Percentiles rank a stretch among this genome's conserved stretches.
These are phyloP conservation scores for Cosmia pyralina DNA, from an alignment of 2,888 invertebrate genomes.

Conservation along the genomic window DNA sequence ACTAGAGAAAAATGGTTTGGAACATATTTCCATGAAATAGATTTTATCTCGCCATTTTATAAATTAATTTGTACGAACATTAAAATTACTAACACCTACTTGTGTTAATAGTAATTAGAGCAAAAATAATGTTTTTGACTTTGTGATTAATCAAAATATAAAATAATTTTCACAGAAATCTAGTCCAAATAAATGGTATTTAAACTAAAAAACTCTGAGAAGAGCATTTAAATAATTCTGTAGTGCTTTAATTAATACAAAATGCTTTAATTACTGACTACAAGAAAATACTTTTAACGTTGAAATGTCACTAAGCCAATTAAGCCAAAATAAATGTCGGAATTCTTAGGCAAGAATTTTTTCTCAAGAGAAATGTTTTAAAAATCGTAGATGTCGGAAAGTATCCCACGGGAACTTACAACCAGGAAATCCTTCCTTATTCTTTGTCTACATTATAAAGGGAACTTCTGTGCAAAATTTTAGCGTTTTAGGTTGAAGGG, in stretches of 20 bases:
- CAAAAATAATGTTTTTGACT: neutral
- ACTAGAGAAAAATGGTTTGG: neutral
- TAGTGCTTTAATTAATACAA: neutral
- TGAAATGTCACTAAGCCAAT: neutral
- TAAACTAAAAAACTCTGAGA: neutral
- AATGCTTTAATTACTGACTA: neutral
- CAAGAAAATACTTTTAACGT: slow-evolving; percentile 4
- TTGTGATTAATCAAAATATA: neutral
- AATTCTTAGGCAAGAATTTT: neutral
- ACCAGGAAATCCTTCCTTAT: too few relatives aligned
- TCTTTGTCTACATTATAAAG: too few relatives aligned
- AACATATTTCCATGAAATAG: neutral
- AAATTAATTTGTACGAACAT: neutral
- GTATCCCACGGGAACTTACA: too few relatives aligned
- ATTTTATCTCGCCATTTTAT: neutral
- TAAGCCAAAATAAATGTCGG: neutral
- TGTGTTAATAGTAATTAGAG: neutral
- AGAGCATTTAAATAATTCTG: neutral
- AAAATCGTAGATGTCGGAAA: too few relatives aligned
- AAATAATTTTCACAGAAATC: slow-evolving; percentile 13
- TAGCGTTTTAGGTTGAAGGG: too few relatives aligned
- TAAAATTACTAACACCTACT: neutral
- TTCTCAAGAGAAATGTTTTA: neutral
- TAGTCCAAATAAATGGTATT: neutral
- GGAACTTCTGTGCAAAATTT: too few relatives aligned